Percentiles rank a stretch among this genome's conserved stretches.
Evolutionary conservation across 2,888 invertebrate genomes (phyloP).

Genomic region (Tipula helvola): DNA sequence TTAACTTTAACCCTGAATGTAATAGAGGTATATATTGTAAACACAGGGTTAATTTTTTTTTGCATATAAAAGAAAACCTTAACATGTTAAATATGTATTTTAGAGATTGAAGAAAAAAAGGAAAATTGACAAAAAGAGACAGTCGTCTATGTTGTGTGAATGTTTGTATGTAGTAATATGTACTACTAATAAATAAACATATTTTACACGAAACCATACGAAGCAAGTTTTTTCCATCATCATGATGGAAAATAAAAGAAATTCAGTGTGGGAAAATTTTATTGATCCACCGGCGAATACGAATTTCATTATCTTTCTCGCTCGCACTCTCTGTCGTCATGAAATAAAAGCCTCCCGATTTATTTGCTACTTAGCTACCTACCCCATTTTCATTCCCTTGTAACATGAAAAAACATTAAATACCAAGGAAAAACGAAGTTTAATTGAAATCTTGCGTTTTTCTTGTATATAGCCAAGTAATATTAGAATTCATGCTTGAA

Average conservation of each 20-base stretch:
- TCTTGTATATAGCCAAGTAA: neutral
- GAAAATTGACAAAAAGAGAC: slow-evolving; percentile 4
- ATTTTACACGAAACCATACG: neutral
- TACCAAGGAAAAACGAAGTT: neutral
- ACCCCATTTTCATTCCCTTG: neutral
- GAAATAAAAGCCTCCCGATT: neutral
- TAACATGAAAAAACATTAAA: neutral
- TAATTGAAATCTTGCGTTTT: neutral
- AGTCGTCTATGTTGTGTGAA: neutral
- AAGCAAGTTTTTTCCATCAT: neutral
- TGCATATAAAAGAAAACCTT: neutral
- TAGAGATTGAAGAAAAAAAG: neutral
- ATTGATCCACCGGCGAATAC: slow-evolving; percentile 8
- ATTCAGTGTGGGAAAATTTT: slow-evolving; percentile 7
- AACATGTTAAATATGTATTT: neutral
- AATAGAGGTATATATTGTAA: neutral
- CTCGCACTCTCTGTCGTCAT: neutral
- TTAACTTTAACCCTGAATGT: neutral
- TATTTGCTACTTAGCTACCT: neutral
- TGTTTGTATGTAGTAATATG: neutral
- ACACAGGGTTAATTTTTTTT: neutral
- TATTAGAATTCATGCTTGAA: neutral
- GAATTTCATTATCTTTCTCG: neutral
- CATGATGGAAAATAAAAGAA: neutral
- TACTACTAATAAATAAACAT: neutral